phyloP scores from a whole-genome alignment of 2,888 invertebrate genomes.

The Crossocerus cetratus region DNA sequence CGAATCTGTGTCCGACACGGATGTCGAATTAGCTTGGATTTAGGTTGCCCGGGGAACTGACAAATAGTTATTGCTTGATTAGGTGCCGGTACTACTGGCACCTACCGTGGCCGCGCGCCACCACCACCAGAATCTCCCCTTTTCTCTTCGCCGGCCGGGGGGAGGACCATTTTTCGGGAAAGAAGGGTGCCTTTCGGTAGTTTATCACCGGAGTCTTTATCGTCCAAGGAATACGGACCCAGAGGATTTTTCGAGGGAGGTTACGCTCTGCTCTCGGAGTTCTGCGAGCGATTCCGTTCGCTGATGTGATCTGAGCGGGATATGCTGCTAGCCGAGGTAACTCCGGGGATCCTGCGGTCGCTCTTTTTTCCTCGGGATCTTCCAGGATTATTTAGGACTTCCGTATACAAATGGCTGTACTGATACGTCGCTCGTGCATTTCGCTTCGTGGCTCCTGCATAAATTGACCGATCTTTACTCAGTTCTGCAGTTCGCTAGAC shows the following conservation, averaged over 20 bases:
- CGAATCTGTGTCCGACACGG: conserved; percentile 77
- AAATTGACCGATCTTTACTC: background rate
- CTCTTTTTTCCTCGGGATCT: conserved; percentile 7
- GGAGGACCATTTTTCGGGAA: conserved; percentile 31
- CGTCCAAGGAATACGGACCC: conserved; percentile 31
- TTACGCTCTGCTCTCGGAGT: background rate
- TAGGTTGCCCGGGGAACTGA: conserved; percentile 76
- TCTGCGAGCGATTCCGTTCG: conserved; percentile 14
- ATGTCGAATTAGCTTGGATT: conserved; percentile 78
- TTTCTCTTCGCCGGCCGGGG: conserved; percentile 16
- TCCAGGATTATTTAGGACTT: conserved; percentile 6
- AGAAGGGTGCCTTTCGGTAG: conserved; percentile 26
- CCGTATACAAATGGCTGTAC: conserved; percentile 21
- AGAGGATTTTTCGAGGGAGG: conserved; percentile 14
- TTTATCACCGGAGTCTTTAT: conserved; percentile 45
- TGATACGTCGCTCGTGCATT: background rate
- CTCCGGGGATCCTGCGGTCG: background rate
- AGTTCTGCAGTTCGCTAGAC: background rate
- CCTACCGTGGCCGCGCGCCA: conserved; percentile 49
- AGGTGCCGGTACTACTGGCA: conserved; percentile 68
- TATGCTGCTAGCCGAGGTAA: conserved; percentile 1
- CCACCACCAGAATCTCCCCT: conserved; percentile 18
- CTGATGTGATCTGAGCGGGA: conserved; percentile 3
- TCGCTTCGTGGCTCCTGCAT: background rate
- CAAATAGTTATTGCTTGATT: conserved; percentile 78